phyloP scores from a whole-genome alignment of 2,113 vertebrate genomes.

The Xerus inauris region DNA sequence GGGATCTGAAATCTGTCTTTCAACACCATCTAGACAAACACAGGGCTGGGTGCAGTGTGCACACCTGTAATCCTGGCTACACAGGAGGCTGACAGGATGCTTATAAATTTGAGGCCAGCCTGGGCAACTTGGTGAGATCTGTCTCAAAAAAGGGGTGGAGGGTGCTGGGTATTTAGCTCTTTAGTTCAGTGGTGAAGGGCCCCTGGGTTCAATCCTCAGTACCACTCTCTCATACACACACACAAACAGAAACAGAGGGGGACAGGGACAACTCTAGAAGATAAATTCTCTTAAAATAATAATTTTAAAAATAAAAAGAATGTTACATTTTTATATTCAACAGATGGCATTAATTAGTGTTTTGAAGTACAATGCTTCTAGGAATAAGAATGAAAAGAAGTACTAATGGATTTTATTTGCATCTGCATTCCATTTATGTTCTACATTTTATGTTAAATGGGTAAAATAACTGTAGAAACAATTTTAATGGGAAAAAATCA shows the following conservation, averaged over 20 bases:
- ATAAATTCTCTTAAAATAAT: background rate
- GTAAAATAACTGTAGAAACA: slow-evolving; percentile 10
- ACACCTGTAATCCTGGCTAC: too few species aligned
- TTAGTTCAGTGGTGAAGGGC: too few species aligned
- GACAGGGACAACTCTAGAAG: background rate
- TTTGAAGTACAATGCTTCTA: background rate
- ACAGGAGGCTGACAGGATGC: too few species aligned
- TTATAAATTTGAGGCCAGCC: too few species aligned
- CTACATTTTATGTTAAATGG: background rate
- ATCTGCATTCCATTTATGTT: background rate
- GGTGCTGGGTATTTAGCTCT: too few species aligned
- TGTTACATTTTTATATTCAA: background rate
- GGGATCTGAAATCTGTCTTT: background rate
- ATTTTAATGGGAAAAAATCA: background rate
- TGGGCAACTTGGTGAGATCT: too few species aligned
- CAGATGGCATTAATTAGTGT: background rate
- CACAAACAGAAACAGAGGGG: too few species aligned
- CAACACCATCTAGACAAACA: background rate
- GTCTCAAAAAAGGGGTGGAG: too few species aligned
- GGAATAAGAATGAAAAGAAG: background rate
- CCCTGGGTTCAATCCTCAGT: too few species aligned
- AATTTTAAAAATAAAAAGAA: background rate
- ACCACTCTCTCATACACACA: too few species aligned
- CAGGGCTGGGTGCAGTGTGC: too few species aligned
- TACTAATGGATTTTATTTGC: background rate